Percentiles rank a stretch among this genome's conserved stretches.
Evolutionary conservation across 2,797 vertebrate genomes (phyloP).

Genomic region (Carapus acus): DNA sequence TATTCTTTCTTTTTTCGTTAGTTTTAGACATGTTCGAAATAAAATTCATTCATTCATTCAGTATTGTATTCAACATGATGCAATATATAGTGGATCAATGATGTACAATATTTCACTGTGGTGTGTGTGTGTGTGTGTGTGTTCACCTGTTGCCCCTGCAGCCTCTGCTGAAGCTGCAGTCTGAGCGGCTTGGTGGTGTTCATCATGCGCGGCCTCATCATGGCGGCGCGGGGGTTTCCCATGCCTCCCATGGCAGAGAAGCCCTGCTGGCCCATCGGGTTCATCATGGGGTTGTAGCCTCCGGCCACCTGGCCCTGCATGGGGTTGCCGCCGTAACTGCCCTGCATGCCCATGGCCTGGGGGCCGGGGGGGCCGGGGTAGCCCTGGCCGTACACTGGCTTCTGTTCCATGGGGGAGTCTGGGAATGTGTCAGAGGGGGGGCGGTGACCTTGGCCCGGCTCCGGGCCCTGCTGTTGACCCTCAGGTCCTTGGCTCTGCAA

Average conservation of each 20-base stretch:
- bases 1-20: too few relatives aligned
- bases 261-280: conserved; percentile 76
- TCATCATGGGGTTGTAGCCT: conserved; percentile 73
- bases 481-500: conserved; percentile 73
- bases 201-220: conserved; percentile 84
- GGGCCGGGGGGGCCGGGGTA: conserved; percentile 85
- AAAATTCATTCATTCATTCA: too few relatives aligned
- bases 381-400: conserved; percentile 82
- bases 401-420: conserved; percentile 86
- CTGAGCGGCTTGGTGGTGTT: conserved; percentile 87
- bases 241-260: conserved; percentile 82
- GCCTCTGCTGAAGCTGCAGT: conserved; percentile 93
- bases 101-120: too few relatives aligned
- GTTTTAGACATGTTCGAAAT: too few relatives aligned
- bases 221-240: conserved; percentile 80
- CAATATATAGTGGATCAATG: too few relatives aligned
- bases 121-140: not conserved
- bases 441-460: conserved; percentile 48
- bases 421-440: conserved; percentile 80
- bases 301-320: conserved; percentile 71
- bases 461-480: conserved; percentile 52
- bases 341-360: conserved; percentile 79
- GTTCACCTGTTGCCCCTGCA: conserved; percentile 84
- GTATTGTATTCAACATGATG: too few relatives aligned
- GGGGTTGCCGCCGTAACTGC: conserved; percentile 66